Conservation (phyloP, 2,888 invertebrate species). For the Cerastoderma edule region DNA sequence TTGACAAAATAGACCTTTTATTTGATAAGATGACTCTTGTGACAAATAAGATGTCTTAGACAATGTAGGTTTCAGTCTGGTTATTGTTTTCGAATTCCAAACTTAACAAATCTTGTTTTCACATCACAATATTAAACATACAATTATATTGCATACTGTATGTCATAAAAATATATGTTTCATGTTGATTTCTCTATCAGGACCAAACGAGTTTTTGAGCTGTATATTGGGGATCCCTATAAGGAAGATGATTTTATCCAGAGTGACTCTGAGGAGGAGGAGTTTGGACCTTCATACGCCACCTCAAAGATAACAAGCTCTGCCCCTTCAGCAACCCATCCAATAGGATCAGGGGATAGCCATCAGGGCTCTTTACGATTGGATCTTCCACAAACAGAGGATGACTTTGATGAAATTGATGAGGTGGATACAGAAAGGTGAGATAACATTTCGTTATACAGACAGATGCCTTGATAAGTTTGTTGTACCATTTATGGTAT, state of each 20-base stretch:
- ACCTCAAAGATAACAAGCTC: conserved; percentile 12
- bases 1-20: too few species aligned
- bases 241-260: conserved; percentile 39
- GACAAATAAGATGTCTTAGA: too few species aligned
- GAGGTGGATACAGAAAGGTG: conserved; percentile 70
- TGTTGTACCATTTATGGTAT: too few species aligned
- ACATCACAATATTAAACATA: too few species aligned
- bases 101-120: too few species aligned
- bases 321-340: conserved; percentile 3
- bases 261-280: conserved; percentile 50
- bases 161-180: background rate
- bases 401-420: conserved; percentile 60
- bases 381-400: conserved; percentile 59
- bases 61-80: too few species aligned
- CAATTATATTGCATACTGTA: too few species aligned
- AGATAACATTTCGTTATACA: too few species aligned
- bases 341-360: background rate
- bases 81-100: too few species aligned
- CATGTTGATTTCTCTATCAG: conserved; percentile 17
- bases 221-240: conserved; percentile 58
- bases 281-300: conserved; percentile 2
- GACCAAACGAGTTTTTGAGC: conserved; percentile 56
- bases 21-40: too few species aligned
- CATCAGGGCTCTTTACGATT: conserved; percentile 39
- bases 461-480: too few species aligned